These are phyloP conservation scores for Menura novaehollandiae DNA, from an alignment of 2,113 vertebrate species.

Conservation along the genomic window DNA sequence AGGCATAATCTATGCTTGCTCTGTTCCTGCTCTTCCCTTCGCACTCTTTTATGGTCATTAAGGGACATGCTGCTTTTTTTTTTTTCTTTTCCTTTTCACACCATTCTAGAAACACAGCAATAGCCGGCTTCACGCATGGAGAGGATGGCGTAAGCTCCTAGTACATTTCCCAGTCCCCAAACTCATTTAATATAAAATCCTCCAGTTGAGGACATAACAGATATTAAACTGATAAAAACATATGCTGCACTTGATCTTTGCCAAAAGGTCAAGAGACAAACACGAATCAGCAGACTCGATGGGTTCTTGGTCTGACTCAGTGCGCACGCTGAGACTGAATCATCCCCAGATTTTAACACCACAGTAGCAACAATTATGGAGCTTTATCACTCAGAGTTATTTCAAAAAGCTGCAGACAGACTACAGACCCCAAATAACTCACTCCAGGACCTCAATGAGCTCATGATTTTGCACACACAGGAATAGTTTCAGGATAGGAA, in stretches of 20 bases:
- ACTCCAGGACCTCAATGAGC: neutral
- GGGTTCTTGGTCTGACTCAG: neutral
- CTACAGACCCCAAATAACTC: neutral
- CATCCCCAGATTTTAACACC: neutral
- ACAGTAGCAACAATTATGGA: neutral
- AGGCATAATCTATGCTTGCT: neutral
- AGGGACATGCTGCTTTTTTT: neutral
- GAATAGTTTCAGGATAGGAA: neutral
- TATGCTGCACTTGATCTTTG: slow-evolving; percentile 22
- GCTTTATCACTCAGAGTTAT: neutral
- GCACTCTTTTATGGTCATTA: neutral
- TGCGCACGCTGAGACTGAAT: neutral
- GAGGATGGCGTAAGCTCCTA: neutral
- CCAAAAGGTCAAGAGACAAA: slow-evolving; percentile 54
- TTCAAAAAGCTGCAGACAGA: neutral
- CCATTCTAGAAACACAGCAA: neutral
- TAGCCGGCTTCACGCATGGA: neutral
- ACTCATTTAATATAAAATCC: slow-evolving; percentile 40
- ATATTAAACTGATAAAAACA: slow-evolving; percentile 54
- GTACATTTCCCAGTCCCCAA: slow-evolving; percentile 33
- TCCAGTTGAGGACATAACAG: slow-evolving; percentile 33
- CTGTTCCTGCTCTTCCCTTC: neutral
- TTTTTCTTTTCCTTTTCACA: neutral
- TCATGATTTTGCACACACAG: neutral
- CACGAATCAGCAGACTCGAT: neutral